phyloP scores from a whole-genome alignment of 2,797 vertebrate genomes.

The Sebastes kiyomatsui region DNA sequence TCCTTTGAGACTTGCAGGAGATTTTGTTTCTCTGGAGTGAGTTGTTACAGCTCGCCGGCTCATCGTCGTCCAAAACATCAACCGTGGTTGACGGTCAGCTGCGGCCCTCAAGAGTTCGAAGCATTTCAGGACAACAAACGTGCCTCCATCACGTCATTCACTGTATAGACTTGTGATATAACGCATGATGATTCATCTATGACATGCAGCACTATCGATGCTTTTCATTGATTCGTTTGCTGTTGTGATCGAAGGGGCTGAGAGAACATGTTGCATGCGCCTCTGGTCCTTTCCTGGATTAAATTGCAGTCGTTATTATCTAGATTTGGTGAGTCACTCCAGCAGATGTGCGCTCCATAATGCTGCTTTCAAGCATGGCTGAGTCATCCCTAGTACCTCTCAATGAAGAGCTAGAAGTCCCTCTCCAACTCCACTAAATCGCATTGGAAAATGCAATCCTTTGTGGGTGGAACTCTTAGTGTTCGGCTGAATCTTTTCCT shows the following conservation, averaged over 20 bases:
- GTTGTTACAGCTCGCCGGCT: slow-evolving; percentile 65
- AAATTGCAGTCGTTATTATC: slow-evolving; percentile 25
- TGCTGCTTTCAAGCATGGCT: slow-evolving; percentile 26
- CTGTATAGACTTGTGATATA: background rate
- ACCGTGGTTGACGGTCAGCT: slow-evolving; percentile 42
- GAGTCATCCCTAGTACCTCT: slow-evolving; percentile 39
- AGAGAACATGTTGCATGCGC: background rate
- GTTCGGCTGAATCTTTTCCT: slow-evolving; percentile 24
- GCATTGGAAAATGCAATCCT: slow-evolving; percentile 17
- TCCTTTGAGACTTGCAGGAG: slow-evolving; percentile 66
- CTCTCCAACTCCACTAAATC: slow-evolving; percentile 1
- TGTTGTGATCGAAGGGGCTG: background rate
- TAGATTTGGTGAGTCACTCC: slow-evolving; percentile 44
- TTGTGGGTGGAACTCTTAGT: slow-evolving; percentile 26
- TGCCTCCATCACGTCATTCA: background rate
- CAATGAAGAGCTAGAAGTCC: slow-evolving; percentile 21
- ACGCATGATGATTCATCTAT: background rate
- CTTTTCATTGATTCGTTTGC: background rate
- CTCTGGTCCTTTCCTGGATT: slow-evolving; percentile 2
- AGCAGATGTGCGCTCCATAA: slow-evolving; percentile 31
- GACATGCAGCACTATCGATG: background rate
- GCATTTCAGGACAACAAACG: slow-evolving; percentile 12
- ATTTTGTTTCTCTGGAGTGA: slow-evolving; percentile 70
- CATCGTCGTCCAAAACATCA: slow-evolving; percentile 56
- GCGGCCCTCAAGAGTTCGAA: slow-evolving; percentile 26